phyloP scores from a whole-genome alignment of 2,113 vertebrate species.

The cattle (Bos taurus) region DNA sequence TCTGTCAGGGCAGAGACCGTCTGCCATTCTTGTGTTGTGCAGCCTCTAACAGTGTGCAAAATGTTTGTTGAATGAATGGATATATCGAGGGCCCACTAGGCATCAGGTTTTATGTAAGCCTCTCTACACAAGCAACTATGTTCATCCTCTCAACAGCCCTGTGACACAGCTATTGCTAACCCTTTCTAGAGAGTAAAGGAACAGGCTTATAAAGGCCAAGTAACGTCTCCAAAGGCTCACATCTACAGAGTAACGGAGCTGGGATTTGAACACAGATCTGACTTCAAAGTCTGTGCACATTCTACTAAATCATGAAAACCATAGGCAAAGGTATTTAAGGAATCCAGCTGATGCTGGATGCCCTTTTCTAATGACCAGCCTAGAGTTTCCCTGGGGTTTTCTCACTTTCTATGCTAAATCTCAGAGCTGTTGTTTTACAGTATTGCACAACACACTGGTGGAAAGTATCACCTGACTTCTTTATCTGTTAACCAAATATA shows the following conservation, averaged over 20 bases:
- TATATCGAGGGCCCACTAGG: neutral
- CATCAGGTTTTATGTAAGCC: neutral
- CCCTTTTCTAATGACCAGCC: neutral
- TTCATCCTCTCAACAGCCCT: neutral
- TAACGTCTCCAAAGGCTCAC: neutral
- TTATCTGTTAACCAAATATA: constrained; percentile 54
- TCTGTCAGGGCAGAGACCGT: neutral
- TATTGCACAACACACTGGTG: neutral
- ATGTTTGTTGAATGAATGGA: neutral
- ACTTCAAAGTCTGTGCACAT: neutral
- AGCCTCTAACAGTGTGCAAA: neutral
- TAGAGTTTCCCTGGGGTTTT: neutral
- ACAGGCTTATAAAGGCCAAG: neutral
- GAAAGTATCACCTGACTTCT: constrained; percentile 45
- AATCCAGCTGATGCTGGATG: neutral
- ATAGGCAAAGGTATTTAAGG: neutral
- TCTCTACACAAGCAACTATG: neutral
- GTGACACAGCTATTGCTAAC: neutral
- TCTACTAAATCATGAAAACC: neutral
- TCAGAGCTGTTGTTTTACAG: neutral
- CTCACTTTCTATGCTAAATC: neutral
- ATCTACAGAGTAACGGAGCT: neutral
- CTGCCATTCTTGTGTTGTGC: neutral
- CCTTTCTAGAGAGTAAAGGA: neutral
- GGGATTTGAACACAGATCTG: neutral